Percentiles rank a stretch among this genome's conserved stretches.
phyloP scores from a whole-genome alignment of 2,113 vertebrate genomes.

The Paracanthobrama guichenoti region DNA sequence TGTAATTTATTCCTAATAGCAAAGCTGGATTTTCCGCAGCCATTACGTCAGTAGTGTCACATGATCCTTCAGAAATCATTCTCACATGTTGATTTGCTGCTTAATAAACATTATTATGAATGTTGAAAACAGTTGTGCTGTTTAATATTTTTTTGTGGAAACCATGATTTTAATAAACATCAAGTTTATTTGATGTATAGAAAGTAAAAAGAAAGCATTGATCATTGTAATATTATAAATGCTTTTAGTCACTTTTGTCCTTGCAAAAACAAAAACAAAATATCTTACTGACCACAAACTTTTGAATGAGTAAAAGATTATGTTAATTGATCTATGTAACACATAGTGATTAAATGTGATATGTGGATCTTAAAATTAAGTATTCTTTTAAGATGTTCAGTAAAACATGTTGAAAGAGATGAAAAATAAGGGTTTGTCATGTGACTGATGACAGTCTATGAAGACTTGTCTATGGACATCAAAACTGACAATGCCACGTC shows the following conservation, averaged over 20 bases:
- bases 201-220: background rate
- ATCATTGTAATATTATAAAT: background rate
- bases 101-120: background rate
- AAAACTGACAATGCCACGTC: conserved; percentile 25
- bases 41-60: background rate
- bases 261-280: background rate
- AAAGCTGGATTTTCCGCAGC: background rate
- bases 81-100: background rate
- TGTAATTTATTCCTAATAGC: background rate
- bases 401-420: background rate
- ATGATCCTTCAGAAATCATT: background rate
- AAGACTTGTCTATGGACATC: conserved; percentile 10
- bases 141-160: too few species aligned
- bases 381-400: background rate
- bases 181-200: background rate
- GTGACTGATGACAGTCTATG: conserved; percentile 11
- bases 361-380: background rate
- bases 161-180: too few species aligned
- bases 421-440: background rate
- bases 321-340: background rate
- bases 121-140: too few species aligned
- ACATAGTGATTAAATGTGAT: background rate
- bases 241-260: background rate
- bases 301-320: background rate
- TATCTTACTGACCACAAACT: background rate